Evolutionary conservation across 2,113 vertebrate genomes (phyloP), one percentile per base, ranked within the genome.

Genomic region (Ptilonorhynchus violaceus): DNA sequence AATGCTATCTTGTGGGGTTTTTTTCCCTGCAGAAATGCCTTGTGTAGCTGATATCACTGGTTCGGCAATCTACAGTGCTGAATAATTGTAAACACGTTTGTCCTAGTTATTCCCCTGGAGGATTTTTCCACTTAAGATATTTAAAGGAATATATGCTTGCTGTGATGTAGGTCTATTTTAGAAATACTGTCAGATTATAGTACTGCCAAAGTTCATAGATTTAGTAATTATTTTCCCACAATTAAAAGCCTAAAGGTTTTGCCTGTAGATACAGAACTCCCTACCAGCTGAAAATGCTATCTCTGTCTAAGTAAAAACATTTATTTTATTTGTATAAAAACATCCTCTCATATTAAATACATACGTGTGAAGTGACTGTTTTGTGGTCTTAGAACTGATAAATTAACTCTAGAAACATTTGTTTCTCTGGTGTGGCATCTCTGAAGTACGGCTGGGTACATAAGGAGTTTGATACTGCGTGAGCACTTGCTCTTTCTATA

Each of bases 41-140:
- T n/a, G 73, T 80, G 21, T 24, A 30, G 79, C 76, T 95, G 79
- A 94, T 85, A 95, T 88, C 88, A 80, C 64, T 17, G 11, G 42
- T 90, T 93, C 90, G 70, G 83, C 92, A 64, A 27, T 53, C 59
- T 58, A 91, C 76, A 74, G 33, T 86, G 90, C 93, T 96, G 94
- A 97, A 91, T 93, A 96, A 92, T 90, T 14, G 25, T 92, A 96
- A 96, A 96, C 93, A 88, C 88, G 79, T 95, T 96, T 96, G 95
- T 93, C 96, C 95, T 95, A 96, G 77, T 96, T 97, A 93, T 64
- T 94, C n/a, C 79, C 80, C 80, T 60, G 74, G 91, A 95, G 88
- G 73, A 81, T 92, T 88, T 95, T 96, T 85, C 85, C 72, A 56
- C 83, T 75, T 94, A 67, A 88, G 85, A 50, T 86, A 91, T 94